Evolutionary conservation across 2,888 invertebrate species (phyloP).

Genomic region (Drosophila nr. perissopoda): DNA sequence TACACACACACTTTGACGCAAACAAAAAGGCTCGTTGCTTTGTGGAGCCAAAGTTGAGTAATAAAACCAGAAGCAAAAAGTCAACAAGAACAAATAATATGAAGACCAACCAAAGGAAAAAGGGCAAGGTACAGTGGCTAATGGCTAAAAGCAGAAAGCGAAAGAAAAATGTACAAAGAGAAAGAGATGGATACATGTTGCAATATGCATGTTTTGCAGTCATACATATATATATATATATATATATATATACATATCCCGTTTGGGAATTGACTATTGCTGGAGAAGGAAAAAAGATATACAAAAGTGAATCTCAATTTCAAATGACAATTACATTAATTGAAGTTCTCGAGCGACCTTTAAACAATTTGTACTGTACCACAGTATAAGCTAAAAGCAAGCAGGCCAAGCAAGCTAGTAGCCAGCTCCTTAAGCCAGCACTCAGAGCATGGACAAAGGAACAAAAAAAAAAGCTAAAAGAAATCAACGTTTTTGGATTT

Average conservation of each 20-base stretch:
- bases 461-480: constrained; percentile 25
- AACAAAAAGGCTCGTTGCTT: constrained; percentile 43
- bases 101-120: constrained; percentile 10
- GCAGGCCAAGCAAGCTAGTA: constrained; percentile 4
- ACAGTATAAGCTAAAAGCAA: neutral
- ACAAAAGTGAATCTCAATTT: neutral
- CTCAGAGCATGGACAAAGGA: constrained; percentile 6
- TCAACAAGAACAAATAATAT: constrained; percentile 33
- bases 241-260: neutral
- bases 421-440: neutral
- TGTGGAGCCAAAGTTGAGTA: constrained; percentile 48
- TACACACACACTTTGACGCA: constrained; percentile 6
- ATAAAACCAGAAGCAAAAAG: constrained; percentile 53
- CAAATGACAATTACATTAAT: neutral
- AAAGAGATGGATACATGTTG: neutral
- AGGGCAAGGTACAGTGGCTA: constrained; percentile 25
- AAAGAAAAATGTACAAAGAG: neutral
- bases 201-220: neutral
- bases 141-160: neutral
- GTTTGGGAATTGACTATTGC: neutral
- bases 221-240: neutral
- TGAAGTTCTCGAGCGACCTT: neutral
- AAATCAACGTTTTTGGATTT: constrained; percentile 33
- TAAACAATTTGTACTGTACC: constrained; percentile 6
- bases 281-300: neutral